Evolutionary conservation across 1,140 invertebrate species (phyloP).

Genomic region (Aethina tumida): DNA sequence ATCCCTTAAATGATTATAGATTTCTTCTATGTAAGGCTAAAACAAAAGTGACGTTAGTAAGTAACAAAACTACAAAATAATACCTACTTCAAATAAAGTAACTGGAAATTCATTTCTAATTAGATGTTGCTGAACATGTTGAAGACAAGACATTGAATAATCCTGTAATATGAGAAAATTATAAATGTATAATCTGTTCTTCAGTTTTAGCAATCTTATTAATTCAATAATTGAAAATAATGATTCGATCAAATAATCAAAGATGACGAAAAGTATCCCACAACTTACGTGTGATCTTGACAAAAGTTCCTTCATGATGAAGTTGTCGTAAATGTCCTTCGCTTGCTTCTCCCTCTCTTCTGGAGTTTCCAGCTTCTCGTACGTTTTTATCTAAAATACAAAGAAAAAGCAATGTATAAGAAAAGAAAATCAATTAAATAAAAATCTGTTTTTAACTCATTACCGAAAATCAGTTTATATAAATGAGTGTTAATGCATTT

Average conservation of each 20-base stretch:
- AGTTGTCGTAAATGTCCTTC: slow-evolving; percentile 98
- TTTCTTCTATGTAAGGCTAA: slow-evolving; percentile 98
- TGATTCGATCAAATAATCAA: no score
- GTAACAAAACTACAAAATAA: neutral
- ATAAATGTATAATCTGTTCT: no score
- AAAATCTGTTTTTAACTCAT: no score
- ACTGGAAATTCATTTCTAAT: slow-evolving; percentile 94
- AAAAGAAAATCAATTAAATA: neutral
- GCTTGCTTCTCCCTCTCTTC: slow-evolving; percentile 93
- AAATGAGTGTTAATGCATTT: no score
- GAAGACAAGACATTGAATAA: slow-evolving; percentile 92
- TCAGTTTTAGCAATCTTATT: no score
- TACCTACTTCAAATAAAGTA: slow-evolving; percentile 90
- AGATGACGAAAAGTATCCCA: neutral
- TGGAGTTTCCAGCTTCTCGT: slow-evolving; percentile 94
- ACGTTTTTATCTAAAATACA: slow-evolving; percentile 86
- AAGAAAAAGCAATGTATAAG: slow-evolving; percentile 8
- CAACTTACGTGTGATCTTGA: slow-evolving; percentile 90
- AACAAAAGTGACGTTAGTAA: slow-evolving; percentile 26
- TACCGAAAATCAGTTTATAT: no score
- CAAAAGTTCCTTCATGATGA: slow-evolving; percentile 99
- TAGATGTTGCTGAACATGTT: slow-evolving; percentile 94
- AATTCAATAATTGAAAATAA: no score
- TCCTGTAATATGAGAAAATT: slow-evolving; percentile 59
- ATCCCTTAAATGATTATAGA: slow-evolving; percentile 91